A percentile compares a stretch with the other conserved stretches of the same genome.
These are phyloP conservation scores for Dicyrtomina minuta DNA, from an alignment of 2,888 invertebrate species.

Conservation along the genomic window DNA sequence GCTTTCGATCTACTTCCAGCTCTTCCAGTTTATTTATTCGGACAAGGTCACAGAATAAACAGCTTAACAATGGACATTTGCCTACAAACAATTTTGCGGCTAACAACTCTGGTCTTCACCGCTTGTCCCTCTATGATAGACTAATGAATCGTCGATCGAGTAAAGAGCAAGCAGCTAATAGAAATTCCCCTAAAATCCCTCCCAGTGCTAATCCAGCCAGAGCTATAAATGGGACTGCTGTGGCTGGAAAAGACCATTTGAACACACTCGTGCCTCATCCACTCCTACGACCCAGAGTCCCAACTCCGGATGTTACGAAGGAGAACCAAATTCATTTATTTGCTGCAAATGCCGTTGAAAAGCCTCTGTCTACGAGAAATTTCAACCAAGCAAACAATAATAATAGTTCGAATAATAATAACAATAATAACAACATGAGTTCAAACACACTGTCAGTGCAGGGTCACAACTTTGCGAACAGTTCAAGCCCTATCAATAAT, in stretches of 20 bases:
- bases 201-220: slow-evolving; percentile 23
- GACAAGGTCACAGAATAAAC: slow-evolving; percentile 39
- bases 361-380: neutral
- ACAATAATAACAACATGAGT: neutral
- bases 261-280: slow-evolving; percentile 38
- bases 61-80: slow-evolving; percentile 36
- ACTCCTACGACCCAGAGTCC: slow-evolving; percentile 71
- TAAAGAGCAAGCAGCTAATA: slow-evolving; percentile 62
- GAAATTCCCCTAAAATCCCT: slow-evolving; percentile 38
- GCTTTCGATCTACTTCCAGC: slow-evolving; percentile 76
- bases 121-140: slow-evolving; percentile 81
- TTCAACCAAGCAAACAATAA: neutral
- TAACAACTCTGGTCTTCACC: slow-evolving; percentile 57
- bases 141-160: slow-evolving; percentile 78
- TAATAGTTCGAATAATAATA: neutral
- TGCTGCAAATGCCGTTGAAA: slow-evolving; percentile 1
- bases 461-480: slow-evolving; percentile 13
- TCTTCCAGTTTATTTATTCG: slow-evolving; percentile 49
- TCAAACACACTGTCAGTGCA: slow-evolving; percentile 10
- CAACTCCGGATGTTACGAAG: slow-evolving; percentile 83
- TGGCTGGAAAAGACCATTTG: slow-evolving; percentile 28
- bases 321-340: slow-evolving; percentile 58
- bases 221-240: slow-evolving; percentile 27
- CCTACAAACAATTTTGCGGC: slow-evolving; percentile 20
- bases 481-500: slow-evolving; percentile 29